Percentiles rank a stretch among this genome's conserved stretches.
These are phyloP conservation scores for Prionace glauca DNA, from an alignment of 2,797 vertebrate genomes.

Conservation along the genomic window DNA sequence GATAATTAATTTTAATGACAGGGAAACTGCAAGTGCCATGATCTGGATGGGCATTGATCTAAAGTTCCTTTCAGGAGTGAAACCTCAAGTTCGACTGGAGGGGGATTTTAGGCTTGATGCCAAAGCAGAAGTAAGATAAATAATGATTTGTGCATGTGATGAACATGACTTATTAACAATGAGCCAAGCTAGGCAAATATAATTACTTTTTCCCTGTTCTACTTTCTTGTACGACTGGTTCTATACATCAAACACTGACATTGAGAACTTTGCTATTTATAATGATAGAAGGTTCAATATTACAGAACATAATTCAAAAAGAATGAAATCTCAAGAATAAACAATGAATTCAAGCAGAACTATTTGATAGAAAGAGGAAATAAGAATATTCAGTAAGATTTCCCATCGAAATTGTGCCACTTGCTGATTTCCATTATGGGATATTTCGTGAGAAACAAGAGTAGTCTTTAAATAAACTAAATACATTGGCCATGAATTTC, in stretches of 20 bases:
- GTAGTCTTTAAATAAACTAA: not conserved
- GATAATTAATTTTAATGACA: not conserved
- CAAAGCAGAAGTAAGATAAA: not conserved
- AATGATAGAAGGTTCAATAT: not conserved
- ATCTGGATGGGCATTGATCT: not conserved
- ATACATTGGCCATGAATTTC: not conserved
- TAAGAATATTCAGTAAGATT: not conserved
- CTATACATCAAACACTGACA: not conserved
- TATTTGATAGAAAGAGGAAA: not conserved
- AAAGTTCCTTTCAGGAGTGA: not conserved
- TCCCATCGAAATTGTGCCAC: not conserved
- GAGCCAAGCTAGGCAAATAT: not conserved
- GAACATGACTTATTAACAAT: not conserved
- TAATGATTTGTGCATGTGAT: not conserved
- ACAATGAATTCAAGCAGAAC: not conserved
- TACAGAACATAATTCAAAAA: not conserved
- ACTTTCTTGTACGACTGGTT: not conserved
- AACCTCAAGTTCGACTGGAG: not conserved
- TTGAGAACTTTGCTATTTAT: not conserved
- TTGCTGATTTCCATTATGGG: not conserved
- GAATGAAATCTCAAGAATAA: not conserved
- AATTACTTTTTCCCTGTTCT: not conserved
- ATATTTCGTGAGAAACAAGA: not conserved
- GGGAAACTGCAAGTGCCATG: not conserved
- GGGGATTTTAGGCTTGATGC: not conserved